phyloP scores from a whole-genome alignment of 2,888 invertebrate species.

The Melanophora roralis region DNA sequence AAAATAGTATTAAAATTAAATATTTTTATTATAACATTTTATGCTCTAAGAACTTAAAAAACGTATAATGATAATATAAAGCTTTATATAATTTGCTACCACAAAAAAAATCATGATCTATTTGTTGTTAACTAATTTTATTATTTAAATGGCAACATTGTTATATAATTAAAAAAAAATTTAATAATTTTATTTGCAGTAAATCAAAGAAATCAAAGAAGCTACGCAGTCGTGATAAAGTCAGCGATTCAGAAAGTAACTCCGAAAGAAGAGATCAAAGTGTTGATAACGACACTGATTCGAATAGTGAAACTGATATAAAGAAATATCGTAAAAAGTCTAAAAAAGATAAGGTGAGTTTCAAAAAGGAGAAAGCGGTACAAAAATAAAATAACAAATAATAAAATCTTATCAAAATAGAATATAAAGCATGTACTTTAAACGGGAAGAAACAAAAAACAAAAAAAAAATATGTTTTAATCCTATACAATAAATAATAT shows the following conservation, averaged over 20 bases:
- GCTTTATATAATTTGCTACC: too few species aligned
- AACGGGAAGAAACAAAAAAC: constrained; percentile 12
- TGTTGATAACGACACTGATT: constrained; percentile 67
- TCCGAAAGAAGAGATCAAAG: constrained; percentile 76
- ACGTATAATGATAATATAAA: too few species aligned
- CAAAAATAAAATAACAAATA: neutral
- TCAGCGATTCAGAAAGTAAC: constrained; percentile 77
- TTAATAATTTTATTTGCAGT: constrained; percentile 69
- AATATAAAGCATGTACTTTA: constrained; percentile 37
- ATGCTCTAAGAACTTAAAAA: too few species aligned
- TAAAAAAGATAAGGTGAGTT: constrained; percentile 76
- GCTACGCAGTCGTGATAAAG: constrained; percentile 79
- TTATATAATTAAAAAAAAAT: constrained; percentile 43
- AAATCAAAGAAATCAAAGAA: constrained; percentile 79
- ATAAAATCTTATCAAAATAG: neutral
- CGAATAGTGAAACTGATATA: constrained; percentile 76
- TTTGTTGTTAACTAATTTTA: too few species aligned
- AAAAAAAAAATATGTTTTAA: neutral
- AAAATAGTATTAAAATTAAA: too few species aligned
- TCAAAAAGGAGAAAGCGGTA: neutral
- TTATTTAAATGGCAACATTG: too few species aligned
- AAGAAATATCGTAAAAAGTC: constrained; percentile 74
- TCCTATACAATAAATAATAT: constrained; percentile 6
- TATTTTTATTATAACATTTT: too few species aligned
- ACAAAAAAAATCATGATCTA: too few species aligned